Evolutionary conservation across 2,113 vertebrate species (phyloP).

Genomic region (Daphoenositta chrysoptera): DNA sequence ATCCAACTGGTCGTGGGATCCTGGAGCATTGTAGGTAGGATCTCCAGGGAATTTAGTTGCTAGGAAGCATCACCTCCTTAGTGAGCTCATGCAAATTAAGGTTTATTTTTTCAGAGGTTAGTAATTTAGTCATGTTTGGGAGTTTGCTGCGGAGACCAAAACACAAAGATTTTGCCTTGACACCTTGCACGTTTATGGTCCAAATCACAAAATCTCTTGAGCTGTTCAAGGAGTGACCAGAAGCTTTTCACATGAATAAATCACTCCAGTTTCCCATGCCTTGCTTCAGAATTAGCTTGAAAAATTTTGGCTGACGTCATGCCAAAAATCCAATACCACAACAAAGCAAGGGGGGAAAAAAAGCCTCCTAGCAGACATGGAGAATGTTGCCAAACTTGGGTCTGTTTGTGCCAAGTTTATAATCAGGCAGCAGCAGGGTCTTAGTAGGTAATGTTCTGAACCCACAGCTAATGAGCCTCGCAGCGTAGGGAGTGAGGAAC

Average conservation of each 20-base stretch:
- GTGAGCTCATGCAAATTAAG: background rate
- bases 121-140: background rate
- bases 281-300: conserved; percentile 15
- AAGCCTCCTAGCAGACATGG: background rate
- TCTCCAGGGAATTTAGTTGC: background rate
- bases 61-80: background rate
- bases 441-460: background rate
- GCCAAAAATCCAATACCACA: conserved; percentile 24
- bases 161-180: background rate
- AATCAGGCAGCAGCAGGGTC: background rate
- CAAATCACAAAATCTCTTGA: background rate
- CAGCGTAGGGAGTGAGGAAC: rapidly evolving
- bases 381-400: conserved; percentile 2
- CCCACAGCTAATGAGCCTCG: background rate
- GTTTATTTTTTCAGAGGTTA: background rate
- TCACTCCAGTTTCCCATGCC: background rate
- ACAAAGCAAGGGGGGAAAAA: background rate
- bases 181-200: background rate
- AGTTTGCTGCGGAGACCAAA: background rate
- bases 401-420: conserved; percentile 34
- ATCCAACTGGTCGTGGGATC: background rate
- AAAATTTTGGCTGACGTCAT: conserved; percentile 20
- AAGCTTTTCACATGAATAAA: conserved; percentile 6
- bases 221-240: background rate
- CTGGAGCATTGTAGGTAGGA: background rate